Percentiles rank a stretch among this genome's conserved stretches.
Conservation (phyloP, 2,797 vertebrate genomes). For the Ceryle rudis region DNA sequence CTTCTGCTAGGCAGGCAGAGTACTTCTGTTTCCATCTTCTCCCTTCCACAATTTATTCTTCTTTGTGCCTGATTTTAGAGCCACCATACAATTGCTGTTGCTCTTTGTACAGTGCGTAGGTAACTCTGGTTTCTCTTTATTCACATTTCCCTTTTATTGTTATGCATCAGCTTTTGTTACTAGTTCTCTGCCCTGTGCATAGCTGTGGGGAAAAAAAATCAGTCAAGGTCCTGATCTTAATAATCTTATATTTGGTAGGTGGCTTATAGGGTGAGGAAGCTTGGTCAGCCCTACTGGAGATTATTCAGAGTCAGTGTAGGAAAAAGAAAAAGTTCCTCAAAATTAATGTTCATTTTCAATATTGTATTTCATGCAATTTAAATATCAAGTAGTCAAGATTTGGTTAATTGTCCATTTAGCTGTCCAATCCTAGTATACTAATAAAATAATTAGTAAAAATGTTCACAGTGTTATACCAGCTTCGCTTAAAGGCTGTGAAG, state of each 20-base stretch:
- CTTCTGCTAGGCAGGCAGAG: not conserved
- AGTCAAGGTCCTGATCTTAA: not conserved
- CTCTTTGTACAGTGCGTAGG: not conserved
- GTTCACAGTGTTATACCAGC: not conserved
- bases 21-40: not conserved
- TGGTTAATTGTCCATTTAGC: not conserved
- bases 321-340: not conserved
- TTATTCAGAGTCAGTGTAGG: not conserved
- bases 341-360: not conserved
- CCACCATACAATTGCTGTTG: not conserved
- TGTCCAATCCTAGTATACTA: not conserved
- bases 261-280: not conserved
- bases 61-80: not conserved
- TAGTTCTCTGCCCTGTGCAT: not conserved
- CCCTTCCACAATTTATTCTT: not conserved
- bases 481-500: not conserved
- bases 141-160: not conserved
- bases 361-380: not conserved
- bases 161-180: not conserved
- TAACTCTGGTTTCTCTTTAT: not conserved
- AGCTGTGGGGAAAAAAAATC: not conserved
- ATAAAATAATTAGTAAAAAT: not conserved
- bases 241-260: not conserved
- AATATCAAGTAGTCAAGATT: not conserved
- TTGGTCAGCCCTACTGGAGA: not conserved